Conservation (phyloP, 2,888 invertebrate genomes). For the Callinectes sapidus region DNA sequence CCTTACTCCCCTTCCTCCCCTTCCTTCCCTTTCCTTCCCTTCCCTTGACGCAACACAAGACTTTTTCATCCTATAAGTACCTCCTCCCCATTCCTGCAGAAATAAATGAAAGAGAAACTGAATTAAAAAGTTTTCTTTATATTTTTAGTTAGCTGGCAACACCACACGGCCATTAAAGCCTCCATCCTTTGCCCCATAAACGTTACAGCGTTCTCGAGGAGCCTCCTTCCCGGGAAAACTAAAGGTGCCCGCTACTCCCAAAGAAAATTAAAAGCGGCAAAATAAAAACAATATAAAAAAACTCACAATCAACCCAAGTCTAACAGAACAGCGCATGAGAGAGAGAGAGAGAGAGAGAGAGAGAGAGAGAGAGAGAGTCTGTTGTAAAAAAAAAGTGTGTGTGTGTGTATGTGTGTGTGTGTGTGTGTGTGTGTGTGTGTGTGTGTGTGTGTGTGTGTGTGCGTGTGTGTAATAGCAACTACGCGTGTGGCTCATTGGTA, state of each 20-base stretch:
- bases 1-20: too few relatives aligned
- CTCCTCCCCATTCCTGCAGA: not conserved
- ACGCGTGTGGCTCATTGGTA: not conserved
- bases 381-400: too few relatives aligned
- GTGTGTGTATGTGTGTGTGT: not conserved
- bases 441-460: not conserved
- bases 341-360: not conserved
- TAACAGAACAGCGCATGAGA: not conserved
- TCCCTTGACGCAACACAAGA: not conserved
- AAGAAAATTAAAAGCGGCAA: not conserved
- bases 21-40: not conserved
- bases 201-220: not conserved
- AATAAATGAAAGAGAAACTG: not conserved
- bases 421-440: conserved; percentile 45
- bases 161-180: not conserved
- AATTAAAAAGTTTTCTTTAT: not conserved
- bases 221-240: not conserved
- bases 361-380: conserved; percentile 24
- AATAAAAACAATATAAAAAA: not conserved
- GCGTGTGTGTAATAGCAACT: not conserved
- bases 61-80: not conserved
- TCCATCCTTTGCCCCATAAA: not conserved
- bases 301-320: not conserved
- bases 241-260: not conserved
- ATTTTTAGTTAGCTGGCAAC: conserved; percentile 4